Evolutionary conservation across 2,797 vertebrate species (phyloP).

Genomic region (Sylvia borin): DNA sequence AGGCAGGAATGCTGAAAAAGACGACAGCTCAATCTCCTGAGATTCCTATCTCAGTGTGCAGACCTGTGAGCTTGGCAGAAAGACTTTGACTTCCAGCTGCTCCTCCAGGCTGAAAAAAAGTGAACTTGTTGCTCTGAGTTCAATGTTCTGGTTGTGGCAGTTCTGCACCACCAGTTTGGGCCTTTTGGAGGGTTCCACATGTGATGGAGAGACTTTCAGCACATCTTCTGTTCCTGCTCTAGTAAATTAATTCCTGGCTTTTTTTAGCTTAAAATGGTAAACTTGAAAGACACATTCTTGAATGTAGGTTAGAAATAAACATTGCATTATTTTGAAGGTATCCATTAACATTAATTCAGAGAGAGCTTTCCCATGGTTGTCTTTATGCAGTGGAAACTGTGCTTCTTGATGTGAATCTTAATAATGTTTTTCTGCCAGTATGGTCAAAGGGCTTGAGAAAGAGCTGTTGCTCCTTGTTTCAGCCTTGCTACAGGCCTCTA

Average conservation of each 20-base stretch:
- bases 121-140: not conserved
- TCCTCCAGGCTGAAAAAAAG: not conserved
- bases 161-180: not conserved
- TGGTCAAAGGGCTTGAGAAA: constrained; percentile 52
- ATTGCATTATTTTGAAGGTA: not conserved
- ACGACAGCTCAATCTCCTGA: fast-evolving
- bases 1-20: not conserved
- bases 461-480: constrained; percentile 29
- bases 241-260: not conserved
- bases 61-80: not conserved
- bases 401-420: constrained; percentile 51
- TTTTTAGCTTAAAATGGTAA: not conserved
- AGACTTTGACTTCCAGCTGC: not conserved
- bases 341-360: not conserved
- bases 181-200: not conserved
- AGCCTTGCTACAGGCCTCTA: not conserved
- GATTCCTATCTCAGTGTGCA: not conserved
- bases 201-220: not conserved
- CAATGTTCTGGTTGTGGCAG: not conserved
- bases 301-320: not conserved
- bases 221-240: not conserved
- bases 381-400: constrained; percentile 17
- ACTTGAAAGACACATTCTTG: not conserved
- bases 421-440: constrained; percentile 28
- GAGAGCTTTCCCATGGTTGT: constrained; percentile 12